Base-by-base conservation (phyloP, 2,113 vertebrate genomes). In the Hippocampus mohnikei region DNA sequence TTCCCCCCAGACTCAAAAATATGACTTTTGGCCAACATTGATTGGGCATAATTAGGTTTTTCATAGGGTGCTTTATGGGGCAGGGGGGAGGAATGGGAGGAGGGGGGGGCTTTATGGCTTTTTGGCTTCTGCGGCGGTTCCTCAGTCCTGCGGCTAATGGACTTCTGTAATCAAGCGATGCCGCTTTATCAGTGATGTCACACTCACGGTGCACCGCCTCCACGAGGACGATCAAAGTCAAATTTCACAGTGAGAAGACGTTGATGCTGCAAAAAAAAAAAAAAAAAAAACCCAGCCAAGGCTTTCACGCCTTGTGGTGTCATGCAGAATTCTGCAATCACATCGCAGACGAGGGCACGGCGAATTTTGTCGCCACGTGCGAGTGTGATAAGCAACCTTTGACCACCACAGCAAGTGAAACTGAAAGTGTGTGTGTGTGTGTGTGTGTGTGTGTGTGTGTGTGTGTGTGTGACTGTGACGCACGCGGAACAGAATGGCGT, bases 331-430 rank as follows among this genome's bases (percentile, higher is more conserved):
- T 13, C 42, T 44, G 12, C 42, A 13, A 44, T 44, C 42, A 15
- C 42, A 44, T 44, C 42, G 13, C 42, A 13, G 42, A 10, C 42
- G 42, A 44, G 2, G 42, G 2, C 10, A 44, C 42, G 42, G 42
- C 2, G 72, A 71, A 67, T 48, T 25, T 71, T 74, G 81, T 84
- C 80, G 82, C 78, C 72, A 80, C 72, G 69, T 66, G 75, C 77
- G 69, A 55, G 66, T 71, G 62, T 68, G 73, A 80, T 67, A 60
- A 59, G 61, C 63, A 56, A 25, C 76, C 69, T 84, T 69, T 77
- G 75, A 81, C 81, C 80, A 66, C 37, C 8, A 2, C 53, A 21
- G 74, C 70, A 48, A 61, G 69, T 70, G 3, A 44, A 44, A 46
- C 1, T 67, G 37, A 44, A 58, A 44, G 18, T 71, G 48, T 33